Conservation (phyloP, 2,888 invertebrate genomes). For the Tenthredo distinguenda region DNA sequence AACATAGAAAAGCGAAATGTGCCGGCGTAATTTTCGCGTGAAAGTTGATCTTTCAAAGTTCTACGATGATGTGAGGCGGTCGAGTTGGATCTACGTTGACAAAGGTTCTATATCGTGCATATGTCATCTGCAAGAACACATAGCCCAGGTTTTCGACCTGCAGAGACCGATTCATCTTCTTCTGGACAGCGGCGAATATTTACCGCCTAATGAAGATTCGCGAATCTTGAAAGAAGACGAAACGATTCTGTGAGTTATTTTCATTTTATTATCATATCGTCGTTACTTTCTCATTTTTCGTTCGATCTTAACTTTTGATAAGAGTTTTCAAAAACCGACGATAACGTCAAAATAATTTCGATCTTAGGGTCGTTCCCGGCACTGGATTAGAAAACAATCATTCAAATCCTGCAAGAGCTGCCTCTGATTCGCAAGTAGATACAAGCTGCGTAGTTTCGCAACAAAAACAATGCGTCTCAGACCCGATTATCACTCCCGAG, state of each 20-base stretch:
- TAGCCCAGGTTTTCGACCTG: constrained; percentile 71
- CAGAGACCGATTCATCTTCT: constrained; percentile 73
- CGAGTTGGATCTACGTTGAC: constrained; percentile 71
- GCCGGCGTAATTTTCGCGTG: constrained; percentile 66
- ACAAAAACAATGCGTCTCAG: neutral
- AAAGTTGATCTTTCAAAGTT: constrained; percentile 70
- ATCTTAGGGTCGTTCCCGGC: constrained; percentile 25
- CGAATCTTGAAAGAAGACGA: constrained; percentile 67
- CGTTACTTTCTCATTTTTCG: neutral
- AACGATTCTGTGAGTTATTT: constrained; percentile 62
- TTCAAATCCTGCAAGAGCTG: neutral
- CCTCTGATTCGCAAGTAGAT: neutral
- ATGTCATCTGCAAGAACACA: constrained; percentile 70
- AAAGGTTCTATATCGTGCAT: constrained; percentile 66
- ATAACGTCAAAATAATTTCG: neutral
- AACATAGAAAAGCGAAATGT: constrained; percentile 9
- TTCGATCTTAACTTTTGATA: neutral
- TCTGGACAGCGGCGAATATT: constrained; percentile 67
- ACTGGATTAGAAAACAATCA: constrained; percentile 36
- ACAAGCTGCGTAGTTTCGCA: neutral
- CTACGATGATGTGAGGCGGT: constrained; percentile 67
- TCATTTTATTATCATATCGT: neutral
- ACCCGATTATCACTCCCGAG: neutral
- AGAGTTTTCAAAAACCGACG: neutral
- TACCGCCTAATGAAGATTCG: constrained; percentile 75